Evolutionary conservation across 2,113 vertebrate species (phyloP), one percentile per base, ranked within the genome.

Genomic region (Cheilinus undulatus): DNA sequence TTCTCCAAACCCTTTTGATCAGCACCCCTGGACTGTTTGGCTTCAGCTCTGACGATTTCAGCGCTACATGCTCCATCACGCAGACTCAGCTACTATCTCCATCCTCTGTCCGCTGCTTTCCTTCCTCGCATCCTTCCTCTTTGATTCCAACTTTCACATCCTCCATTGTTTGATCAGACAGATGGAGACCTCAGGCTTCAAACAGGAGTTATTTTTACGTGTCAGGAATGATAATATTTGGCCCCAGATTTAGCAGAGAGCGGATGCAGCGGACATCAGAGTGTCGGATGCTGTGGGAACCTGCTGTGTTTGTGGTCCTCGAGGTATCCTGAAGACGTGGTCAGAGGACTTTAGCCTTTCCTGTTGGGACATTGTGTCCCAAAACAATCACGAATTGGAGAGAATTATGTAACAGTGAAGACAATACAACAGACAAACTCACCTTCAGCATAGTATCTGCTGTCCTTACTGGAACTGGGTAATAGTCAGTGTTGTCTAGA

Each of bases 101-200:
- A 17, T 71, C 65, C 51, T 60, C 67, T 61, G 38, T 69, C 71
- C 48, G 1, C 62, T 26, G 17, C 22, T 26, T 56, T 43, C 57
- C 72, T 65, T 82, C 69, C 77, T 82, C 76, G 59, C 65, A 58
- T 82, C 76, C 78, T 79, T 88, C 83, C 80, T 65, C 60, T 81
- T 63, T 59, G 59, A 72, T 54, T 78, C 40, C 0, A 62, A 78
- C 86, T 84, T 84, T 89, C 77, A 72, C 78, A 50, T 84, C 69
- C 36, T 45, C 61, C 43, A 70, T 74, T 82, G 81, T 84, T 81
- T 27, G 0, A 1, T 49, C 22, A 7, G 43, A 76, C 34, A 17
- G 5, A 58, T 45, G 1, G 15, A 68, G 62, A 76, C 3, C 3
- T 60, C 38, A 14, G 26, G 62, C 63, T 74, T 80, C 36, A 58